Evolutionary conservation across 2,113 vertebrate genomes (phyloP), one percentile per base, ranked within the genome.

Genomic region (Puntigrus tetrazona): DNA sequence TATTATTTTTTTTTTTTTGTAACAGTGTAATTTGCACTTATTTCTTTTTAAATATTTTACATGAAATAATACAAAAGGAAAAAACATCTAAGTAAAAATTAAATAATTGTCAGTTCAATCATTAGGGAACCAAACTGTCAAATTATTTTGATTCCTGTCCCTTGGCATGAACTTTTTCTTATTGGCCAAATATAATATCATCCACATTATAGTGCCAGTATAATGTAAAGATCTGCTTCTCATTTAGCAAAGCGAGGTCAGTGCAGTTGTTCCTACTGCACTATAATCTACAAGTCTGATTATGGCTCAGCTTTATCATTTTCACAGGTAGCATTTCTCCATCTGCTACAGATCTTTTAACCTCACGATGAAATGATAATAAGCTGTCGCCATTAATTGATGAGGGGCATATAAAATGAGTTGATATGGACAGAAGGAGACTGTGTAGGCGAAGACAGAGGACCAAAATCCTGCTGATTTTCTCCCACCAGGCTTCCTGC

Each of bases 381-480:
- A 65, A 74, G 78, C 38, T 81, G 84, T 45, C 69, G 36, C 81
- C 84, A 85, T 85, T 85, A 75, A 85, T 85, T 80, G 84, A 85
- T 81, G 55, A 75, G n/a, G 69, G 36, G 78, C 69, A 29, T 85
- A 52, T 81, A 52, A 81, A 85, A 81, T 81, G 78, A 81, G 20
- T 61, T 63, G 57, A 52, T 74, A 75, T 74, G 78, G 69, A 63
- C 78, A 73, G 78, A 81, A 61, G 57, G 78, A 81, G 70, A 75
- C 78, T 52, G 47, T 65, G 78, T 81, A 81, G 84, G 78, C 72
- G 43, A 79, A 75, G 78, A 85, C 78, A 55, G 55, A 81, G 47
- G 57, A 75, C 69, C 77, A 75, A 85, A 85, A 61, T 73, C 84
- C 69, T 67, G 78, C 78, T 74, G 84, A 73, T 85, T 79, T 85